These are phyloP conservation scores for Thyatira batis DNA, from an alignment of 2,888 invertebrate genomes.

Conservation along the genomic window DNA sequence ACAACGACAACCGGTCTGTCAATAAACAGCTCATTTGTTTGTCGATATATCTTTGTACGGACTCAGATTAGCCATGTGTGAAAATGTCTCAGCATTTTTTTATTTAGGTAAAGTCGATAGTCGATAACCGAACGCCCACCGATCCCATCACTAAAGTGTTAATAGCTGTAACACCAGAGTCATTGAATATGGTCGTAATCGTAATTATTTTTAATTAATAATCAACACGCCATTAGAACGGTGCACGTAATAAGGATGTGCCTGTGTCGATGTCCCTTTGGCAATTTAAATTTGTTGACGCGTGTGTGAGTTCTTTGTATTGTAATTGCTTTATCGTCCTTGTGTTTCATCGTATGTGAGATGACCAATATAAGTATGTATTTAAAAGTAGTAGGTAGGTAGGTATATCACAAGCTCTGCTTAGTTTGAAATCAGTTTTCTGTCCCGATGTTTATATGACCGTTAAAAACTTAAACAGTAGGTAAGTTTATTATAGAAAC, in stretches of 20 bases:
- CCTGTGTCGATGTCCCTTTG: conserved; percentile 75
- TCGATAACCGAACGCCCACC: conserved; percentile 2
- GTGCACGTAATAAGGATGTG: conserved; percentile 76
- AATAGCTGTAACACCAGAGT: conserved; percentile 81
- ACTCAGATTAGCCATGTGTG: neutral
- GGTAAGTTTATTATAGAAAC: too few relatives aligned
- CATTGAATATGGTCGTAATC: conserved; percentile 82
- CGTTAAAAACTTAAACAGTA: too few relatives aligned
- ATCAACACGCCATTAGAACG: conserved; percentile 78
- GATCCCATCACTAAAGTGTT: conserved; percentile 61
- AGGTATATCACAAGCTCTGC: too few relatives aligned
- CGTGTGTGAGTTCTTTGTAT: conserved; percentile 4
- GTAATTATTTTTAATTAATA: conserved; percentile 83
- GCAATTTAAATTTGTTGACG: conserved; percentile 48
- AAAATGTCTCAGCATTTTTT: conserved; percentile 4
- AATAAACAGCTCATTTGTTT: too few relatives aligned
- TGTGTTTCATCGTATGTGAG: too few relatives aligned
- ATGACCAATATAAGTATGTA: too few relatives aligned
- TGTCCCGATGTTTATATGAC: too few relatives aligned
- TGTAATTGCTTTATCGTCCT: conserved; percentile 11
- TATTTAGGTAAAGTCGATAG: conserved; percentile 25
- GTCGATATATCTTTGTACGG: too few relatives aligned
- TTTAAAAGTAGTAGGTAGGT: too few relatives aligned
- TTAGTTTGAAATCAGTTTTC: too few relatives aligned
- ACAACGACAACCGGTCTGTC: too few relatives aligned